phyloP scores from a whole-genome alignment of 2,888 invertebrate genomes.

The Nomada fucata region DNA sequence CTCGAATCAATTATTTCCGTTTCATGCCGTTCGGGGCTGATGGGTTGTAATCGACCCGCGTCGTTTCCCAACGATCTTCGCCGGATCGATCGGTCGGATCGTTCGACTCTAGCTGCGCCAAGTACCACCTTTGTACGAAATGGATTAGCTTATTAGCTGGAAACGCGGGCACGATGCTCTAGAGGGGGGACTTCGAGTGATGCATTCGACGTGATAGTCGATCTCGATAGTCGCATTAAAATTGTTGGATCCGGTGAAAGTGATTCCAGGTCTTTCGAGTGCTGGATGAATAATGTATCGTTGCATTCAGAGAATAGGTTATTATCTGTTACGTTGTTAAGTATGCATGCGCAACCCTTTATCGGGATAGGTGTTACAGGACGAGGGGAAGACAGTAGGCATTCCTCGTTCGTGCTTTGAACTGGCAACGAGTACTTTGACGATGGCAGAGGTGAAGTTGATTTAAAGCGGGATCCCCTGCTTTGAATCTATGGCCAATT shows the following conservation, averaged over 20 bases:
- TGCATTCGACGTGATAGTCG: background rate
- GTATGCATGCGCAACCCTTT: background rate
- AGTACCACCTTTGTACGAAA: background rate
- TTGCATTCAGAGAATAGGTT: background rate
- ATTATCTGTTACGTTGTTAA: background rate
- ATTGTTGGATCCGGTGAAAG: background rate
- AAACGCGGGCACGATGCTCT: background rate
- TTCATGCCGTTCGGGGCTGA: background rate
- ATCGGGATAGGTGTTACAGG: background rate
- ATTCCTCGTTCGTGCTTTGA: slow-evolving; percentile 5
- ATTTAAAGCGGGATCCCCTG: background rate
- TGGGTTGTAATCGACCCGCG: slow-evolving; percentile 11
- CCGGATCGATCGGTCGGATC: slow-evolving; percentile 8
- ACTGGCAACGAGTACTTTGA: background rate
- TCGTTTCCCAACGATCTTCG: background rate
- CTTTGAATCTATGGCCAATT: too few species aligned
- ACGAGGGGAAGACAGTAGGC: background rate
- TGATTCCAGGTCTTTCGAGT: background rate
- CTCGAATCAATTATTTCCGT: slow-evolving; percentile 51
- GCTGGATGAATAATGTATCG: background rate
- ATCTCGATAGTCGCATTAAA: background rate
- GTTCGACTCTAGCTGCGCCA: background rate
- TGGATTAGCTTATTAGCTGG: background rate
- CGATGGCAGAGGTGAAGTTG: background rate
- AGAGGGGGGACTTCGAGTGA: background rate